These are phyloP conservation scores for Thamnophis elegans DNA, from an alignment of 2,797 vertebrate species.

Conservation along the genomic window DNA sequence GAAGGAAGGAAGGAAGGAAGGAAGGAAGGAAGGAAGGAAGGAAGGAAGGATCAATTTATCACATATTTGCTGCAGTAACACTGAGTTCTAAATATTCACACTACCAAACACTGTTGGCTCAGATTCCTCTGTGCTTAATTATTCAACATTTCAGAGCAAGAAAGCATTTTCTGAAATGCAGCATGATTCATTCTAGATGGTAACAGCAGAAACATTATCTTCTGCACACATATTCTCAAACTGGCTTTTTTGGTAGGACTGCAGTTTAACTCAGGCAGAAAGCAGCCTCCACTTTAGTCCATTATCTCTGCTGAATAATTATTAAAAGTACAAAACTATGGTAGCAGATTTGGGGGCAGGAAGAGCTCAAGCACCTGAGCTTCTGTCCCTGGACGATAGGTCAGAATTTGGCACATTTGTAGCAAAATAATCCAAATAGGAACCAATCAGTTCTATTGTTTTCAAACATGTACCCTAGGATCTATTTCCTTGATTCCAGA, in stretches of 20 bases:
- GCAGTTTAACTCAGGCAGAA: constrained; percentile 40
- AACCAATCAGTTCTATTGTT: neutral
- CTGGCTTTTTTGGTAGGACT: constrained; percentile 29
- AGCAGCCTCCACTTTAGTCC: constrained; percentile 35
- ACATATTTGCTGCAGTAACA: neutral
- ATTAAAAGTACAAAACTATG: constrained; percentile 28
- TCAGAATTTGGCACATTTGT: constrained; percentile 14
- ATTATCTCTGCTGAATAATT: constrained; percentile 39
- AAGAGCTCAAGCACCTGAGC: neutral
- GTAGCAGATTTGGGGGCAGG: neutral
- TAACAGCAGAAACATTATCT: constrained; percentile 43
- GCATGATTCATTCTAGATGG: neutral
- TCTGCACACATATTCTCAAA: neutral
- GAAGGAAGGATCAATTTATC: neutral
- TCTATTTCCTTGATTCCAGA: neutral
- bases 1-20: neutral
- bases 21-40: neutral
- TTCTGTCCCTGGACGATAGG: neutral
- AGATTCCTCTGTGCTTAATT: constrained; percentile 50
- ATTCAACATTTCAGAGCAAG: constrained; percentile 49
- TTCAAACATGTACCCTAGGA: neutral
- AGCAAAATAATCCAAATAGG: neutral
- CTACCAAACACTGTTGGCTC: constrained; percentile 39
- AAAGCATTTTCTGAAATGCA: constrained; percentile 39
- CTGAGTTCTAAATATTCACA: neutral